Evolutionary conservation across 2,113 vertebrate species (phyloP), one percentile per base, ranked within the genome.

Genomic region (Mionectes macconnelli): DNA sequence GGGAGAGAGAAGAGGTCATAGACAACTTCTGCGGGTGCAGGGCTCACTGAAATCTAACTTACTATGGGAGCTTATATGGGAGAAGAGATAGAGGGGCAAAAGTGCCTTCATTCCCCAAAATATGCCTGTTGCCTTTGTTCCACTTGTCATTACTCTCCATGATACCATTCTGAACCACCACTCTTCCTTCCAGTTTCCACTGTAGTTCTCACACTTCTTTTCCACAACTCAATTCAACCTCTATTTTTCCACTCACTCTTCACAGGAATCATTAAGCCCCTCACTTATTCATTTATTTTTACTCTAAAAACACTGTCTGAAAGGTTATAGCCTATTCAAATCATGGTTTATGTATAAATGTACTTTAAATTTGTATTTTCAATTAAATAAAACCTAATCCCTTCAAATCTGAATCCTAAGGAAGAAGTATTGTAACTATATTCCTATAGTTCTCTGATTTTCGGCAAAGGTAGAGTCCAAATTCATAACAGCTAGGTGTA

Each of bases 341-440:
- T 50, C 10, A 42, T 3, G 2, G 0, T 74, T 74, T 53, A 3
- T 6, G 76, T 5, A 33, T 3, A 28, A 23, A 3, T 39, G 0
- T 53, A 85, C 73, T 73, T 75, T 30, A 62, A 64, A 66, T n/a
- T n/a, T 10, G 6, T 18, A 42, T 77, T 90, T 88, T 35, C 45
- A 87, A 49, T n/a, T 73, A 68, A 45, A 19, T n/a, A 78, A 69
- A 53, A 80, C 27, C 17, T 7, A 64, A 70, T 55, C 21, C 10
- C 23, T 90, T 84, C 35, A 88, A 93, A 88, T 50, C 12, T 52
- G 40, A 93, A 82, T 37, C 35, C 19, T 81, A 21, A 70, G 12
- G 11, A 80, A 50, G 35, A 47, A 8, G 8, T 27, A 50, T 7
- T n/a, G 12, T 25, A 92, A 91, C 12, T n/a, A 25, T 50, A 30